Evolutionary conservation across 2,797 vertebrate genomes (phyloP).

Genomic region (Tragopan temminckii): DNA sequence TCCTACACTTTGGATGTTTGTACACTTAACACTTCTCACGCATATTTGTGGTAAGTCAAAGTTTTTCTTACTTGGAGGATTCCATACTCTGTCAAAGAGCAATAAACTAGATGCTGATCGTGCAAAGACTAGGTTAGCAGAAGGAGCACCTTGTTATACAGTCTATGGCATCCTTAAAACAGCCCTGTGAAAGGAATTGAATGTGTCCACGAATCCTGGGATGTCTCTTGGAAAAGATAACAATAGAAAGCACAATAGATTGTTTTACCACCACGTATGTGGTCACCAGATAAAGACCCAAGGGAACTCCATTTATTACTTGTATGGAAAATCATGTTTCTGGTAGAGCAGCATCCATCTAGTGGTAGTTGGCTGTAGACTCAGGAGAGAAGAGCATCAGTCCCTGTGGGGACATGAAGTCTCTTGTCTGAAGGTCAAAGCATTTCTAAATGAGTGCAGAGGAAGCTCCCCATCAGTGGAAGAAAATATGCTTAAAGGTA

Average conservation of each 20-base stretch:
- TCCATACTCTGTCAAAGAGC: not conserved
- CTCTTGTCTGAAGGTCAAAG: not conserved
- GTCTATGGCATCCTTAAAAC: not conserved
- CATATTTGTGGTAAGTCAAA: not conserved
- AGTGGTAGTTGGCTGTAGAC: not conserved
- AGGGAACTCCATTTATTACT: not conserved
- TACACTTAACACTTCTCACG: not conserved
- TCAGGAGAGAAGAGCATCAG: not conserved
- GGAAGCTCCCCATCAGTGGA: not conserved
- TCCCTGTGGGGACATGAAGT: not conserved
- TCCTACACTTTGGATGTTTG: not conserved
- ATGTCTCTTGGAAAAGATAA: not conserved
- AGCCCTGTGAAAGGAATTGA: not conserved
- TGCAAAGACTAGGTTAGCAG: not conserved
- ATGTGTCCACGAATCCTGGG: not conserved
- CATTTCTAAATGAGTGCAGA: not conserved
- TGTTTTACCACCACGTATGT: not conserved
- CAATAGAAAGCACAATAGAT: not conserved
- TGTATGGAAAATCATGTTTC: not conserved
- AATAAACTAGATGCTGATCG: not conserved
- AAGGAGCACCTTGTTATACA: not conserved
- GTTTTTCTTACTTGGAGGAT: not conserved
- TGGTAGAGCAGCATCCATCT: not conserved
- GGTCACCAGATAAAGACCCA: not conserved
- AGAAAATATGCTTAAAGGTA: not conserved